Conservation (phyloP, 2,797 vertebrate species). For the Ctenopoma kingsleyae region DNA sequence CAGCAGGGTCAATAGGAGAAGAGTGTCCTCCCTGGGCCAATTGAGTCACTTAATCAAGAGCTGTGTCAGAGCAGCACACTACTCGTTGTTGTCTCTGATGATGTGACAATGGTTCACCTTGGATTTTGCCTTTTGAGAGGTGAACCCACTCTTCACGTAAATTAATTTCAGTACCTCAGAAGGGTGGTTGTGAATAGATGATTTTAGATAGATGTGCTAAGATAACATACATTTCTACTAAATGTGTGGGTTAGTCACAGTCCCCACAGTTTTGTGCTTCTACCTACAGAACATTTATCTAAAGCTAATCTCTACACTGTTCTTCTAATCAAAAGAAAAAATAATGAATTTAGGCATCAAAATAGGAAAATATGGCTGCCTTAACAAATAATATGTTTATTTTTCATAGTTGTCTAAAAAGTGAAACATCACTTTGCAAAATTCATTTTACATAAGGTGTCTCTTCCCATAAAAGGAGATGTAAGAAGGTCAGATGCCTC, state of each 20-base stretch:
- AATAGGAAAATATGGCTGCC: not conserved
- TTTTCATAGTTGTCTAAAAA: conserved; percentile 3
- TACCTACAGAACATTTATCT: not conserved
- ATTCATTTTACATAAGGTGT: not conserved
- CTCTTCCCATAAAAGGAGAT: conserved; percentile 1
- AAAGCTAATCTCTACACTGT: not conserved
- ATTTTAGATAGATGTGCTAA: conserved; percentile 36
- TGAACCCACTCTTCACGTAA: conserved; percentile 56
- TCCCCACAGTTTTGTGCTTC: not conserved
- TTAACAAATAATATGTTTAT: not conserved
- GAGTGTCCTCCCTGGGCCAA: conserved; percentile 75
- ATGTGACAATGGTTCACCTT: conserved; percentile 67
- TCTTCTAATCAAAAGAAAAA: not conserved
- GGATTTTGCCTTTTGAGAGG: conserved; percentile 55
- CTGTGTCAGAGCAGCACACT: conserved; percentile 41
- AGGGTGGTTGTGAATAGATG: conserved; percentile 29
- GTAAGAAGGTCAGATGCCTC: conserved; percentile 21
- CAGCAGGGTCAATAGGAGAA: conserved; percentile 78
- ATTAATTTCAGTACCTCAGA: conserved; percentile 66
- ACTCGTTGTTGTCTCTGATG: conserved; percentile 53
- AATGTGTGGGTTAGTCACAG: conserved; percentile 2
- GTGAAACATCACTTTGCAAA: not conserved
- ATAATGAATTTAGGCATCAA: not conserved
- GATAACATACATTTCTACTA: conserved; percentile 24
- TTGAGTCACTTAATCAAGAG: conserved; percentile 79